Evolutionary conservation across 2,113 vertebrate species (phyloP).

Genomic region (Elanoides forficatus): DNA sequence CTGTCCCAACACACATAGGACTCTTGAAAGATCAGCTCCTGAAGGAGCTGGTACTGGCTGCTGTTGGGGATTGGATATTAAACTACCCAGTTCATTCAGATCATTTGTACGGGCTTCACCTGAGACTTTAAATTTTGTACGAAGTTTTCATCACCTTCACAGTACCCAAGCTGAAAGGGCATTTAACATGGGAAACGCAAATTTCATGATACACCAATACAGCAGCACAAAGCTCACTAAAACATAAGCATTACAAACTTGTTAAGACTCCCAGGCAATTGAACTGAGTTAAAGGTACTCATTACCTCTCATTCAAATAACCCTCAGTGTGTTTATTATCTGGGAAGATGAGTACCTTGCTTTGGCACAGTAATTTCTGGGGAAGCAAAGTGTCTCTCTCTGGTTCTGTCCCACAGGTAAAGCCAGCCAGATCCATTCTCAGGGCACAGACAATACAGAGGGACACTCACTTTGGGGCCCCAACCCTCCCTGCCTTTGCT

Average conservation of each 20-base stretch:
- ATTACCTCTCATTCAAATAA: not conserved
- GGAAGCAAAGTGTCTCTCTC: not conserved
- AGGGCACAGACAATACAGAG: accelerated
- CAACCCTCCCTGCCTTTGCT: not conserved
- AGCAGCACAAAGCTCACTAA: not conserved
- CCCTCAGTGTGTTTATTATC: not conserved
- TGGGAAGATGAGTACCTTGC: not conserved
- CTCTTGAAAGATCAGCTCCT: not conserved
- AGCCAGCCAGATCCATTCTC: not conserved
- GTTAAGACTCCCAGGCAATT: not conserved
- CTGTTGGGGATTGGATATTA: not conserved
- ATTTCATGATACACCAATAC: not conserved
- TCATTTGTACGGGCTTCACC: not conserved
- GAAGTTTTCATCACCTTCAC: not conserved
- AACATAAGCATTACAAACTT: not conserved
- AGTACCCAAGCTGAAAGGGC: not conserved
- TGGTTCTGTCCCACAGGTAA: not conserved
- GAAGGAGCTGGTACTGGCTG: not conserved
- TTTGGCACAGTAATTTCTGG: not conserved
- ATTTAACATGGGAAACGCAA: not conserved
- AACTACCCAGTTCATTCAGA: not conserved
- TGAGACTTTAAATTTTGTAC: not conserved
- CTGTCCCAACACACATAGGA: not conserved
- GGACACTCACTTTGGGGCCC: too few relatives aligned
- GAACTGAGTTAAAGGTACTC: not conserved